Evolutionary conservation across 30 jellyfish, hydroid and myxozoan species (phyloP).

Genomic region (Hydra vulgaris): DNA sequence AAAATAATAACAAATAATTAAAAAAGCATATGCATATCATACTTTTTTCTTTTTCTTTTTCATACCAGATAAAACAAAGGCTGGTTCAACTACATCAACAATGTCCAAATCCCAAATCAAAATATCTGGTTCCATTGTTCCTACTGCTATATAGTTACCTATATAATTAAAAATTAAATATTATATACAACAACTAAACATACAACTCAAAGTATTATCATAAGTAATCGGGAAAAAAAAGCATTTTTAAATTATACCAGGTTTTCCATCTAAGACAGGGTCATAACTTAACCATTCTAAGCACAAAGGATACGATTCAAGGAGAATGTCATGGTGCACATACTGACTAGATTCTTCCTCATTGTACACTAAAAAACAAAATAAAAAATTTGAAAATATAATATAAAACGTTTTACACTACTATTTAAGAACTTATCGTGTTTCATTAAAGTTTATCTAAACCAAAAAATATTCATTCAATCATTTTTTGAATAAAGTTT

Average conservation of each 20-base stretch:
- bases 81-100: conserved; percentile 77
- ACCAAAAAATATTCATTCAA: too few species aligned
- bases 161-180: not conserved
- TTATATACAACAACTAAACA: too few species aligned
- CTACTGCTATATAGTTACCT: conserved; percentile 82
- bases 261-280: conserved; percentile 44
- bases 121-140: conserved; percentile 90
- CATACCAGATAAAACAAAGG: conserved; percentile 53
- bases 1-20: not conserved
- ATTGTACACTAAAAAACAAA: conserved; percentile 45
- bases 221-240: not conserved
- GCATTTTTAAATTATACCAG: conserved; percentile 38
- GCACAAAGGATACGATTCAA: conserved; percentile 79
- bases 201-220: not conserved
- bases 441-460: too few species aligned
- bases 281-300: conserved; percentile 86
- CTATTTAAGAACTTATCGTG: not conserved
- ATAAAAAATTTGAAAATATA: not conserved
- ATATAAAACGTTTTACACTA: not conserved
- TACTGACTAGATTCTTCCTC: conserved; percentile 79
- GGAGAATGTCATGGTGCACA: conserved; percentile 79
- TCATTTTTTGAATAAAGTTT: too few species aligned
- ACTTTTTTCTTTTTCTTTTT: conserved; percentile 53
- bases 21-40: not conserved
- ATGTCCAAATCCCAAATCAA: conserved; percentile 86